Evolutionary conservation across 2,113 vertebrate genomes (phyloP).

Genomic region (Sylvia atricapilla): DNA sequence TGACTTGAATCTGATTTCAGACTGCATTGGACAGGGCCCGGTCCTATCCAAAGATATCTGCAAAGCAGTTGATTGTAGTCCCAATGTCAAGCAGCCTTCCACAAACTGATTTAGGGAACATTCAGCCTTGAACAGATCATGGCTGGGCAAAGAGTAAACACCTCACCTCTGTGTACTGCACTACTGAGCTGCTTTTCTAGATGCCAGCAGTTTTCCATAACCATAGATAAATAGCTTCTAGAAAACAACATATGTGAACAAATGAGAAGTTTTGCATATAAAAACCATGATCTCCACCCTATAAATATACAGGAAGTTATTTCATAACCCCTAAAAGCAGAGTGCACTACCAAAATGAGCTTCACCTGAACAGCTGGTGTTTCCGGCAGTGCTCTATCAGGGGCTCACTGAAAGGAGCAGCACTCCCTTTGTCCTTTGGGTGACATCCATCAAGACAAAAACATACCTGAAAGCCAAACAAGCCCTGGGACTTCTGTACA

Average conservation of each 20-base stretch:
- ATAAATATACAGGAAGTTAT: not conserved
- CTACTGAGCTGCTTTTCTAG: not conserved
- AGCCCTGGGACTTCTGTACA: not conserved
- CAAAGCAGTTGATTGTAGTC: accelerated
- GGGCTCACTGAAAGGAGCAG: not conserved
- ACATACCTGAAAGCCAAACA: not conserved
- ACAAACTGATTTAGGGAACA: not conserved
- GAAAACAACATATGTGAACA: not conserved
- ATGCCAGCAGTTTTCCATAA: not conserved
- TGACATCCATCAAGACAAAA: not conserved
- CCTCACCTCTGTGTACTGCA: not conserved
- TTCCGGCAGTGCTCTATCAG: not conserved
- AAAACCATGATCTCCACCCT: not conserved
- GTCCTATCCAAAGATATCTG: accelerated
- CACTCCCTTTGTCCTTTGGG: not conserved
- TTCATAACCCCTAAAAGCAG: not conserved
- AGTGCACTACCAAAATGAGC: not conserved
- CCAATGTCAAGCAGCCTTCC: not conserved
- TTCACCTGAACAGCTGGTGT: not conserved
- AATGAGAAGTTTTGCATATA: not conserved
- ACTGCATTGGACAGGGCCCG: not conserved
- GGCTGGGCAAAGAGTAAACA: not conserved
- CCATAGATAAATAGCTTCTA: accelerated
- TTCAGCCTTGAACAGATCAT: not conserved
- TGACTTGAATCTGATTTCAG: not conserved